Conservation (phyloP, 2,888 invertebrate species). For the Netelia inedita region DNA sequence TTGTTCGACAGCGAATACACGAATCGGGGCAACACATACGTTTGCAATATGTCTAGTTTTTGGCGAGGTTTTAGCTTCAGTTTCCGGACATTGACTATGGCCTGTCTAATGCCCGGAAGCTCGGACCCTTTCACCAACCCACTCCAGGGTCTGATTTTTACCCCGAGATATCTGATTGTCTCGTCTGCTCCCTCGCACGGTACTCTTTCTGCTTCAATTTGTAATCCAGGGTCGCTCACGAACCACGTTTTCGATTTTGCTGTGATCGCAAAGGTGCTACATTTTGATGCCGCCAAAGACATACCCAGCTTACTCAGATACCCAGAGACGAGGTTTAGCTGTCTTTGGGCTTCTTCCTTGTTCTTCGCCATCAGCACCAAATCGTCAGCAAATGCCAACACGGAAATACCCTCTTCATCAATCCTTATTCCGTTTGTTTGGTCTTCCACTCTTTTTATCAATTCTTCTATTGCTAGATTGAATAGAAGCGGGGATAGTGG, state of each 20-base stretch:
- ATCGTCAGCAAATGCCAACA: slow-evolving; percentile 71
- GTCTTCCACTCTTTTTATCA: slow-evolving; percentile 70
- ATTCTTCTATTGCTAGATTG: slow-evolving; percentile 71
- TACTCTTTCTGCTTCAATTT: background rate
- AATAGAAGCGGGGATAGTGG: slow-evolving; percentile 53
- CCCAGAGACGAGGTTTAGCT: accelerated
- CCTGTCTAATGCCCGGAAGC: background rate
- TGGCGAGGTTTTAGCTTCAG: slow-evolving; percentile 50
- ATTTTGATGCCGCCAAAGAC: slow-evolving; percentile 52
- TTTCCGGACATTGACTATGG: background rate
- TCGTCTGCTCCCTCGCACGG: background rate
- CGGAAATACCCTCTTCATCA: background rate
- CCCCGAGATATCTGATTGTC: slow-evolving; percentile 12
- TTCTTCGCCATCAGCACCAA: slow-evolving; percentile 45
- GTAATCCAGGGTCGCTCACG: slow-evolving; percentile 26
- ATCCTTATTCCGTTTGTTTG: background rate
- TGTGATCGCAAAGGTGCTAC: slow-evolving; percentile 26
- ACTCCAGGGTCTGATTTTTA: slow-evolving; percentile 36
- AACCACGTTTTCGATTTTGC: slow-evolving; percentile 44
- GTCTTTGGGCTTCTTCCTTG: background rate
- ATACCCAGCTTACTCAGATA: slow-evolving; percentile 40
- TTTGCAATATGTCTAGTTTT: slow-evolving; percentile 30
- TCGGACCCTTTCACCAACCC: too few species aligned
- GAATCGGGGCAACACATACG: slow-evolving; percentile 42
- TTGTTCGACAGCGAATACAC: slow-evolving; percentile 25